These are phyloP conservation scores for Proisotoma minuta DNA, from an alignment of 2,888 invertebrate species.

Conservation along the genomic window DNA sequence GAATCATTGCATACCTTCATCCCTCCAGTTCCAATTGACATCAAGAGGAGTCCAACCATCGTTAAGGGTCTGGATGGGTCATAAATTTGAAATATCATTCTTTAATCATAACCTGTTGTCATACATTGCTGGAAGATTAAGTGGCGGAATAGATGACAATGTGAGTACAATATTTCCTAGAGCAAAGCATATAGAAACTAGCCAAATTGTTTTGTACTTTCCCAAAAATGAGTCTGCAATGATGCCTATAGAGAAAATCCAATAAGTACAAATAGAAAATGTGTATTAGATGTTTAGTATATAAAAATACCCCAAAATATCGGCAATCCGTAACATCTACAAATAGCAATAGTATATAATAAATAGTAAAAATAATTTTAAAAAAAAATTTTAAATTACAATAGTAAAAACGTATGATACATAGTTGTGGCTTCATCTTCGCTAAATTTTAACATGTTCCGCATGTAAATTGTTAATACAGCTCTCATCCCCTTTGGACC, in stretches of 20 bases:
- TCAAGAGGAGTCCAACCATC: conserved; percentile 56
- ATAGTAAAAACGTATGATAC: conserved; percentile 83
- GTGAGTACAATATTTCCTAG: conserved; percentile 37
- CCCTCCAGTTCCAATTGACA: conserved; percentile 87
- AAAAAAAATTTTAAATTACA: too few species aligned
- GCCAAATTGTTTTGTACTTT: conserved; percentile 57
- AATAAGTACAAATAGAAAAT: too few species aligned
- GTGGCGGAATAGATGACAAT: conserved; percentile 29
- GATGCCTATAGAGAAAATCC: too few species aligned
- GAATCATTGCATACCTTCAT: conserved; percentile 85
- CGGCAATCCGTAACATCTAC: too few species aligned
- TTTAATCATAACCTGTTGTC: background rate
- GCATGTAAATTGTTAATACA: conserved; percentile 84
- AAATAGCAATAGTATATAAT: too few species aligned
- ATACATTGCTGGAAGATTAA: conserved; percentile 40
- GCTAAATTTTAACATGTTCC: conserved; percentile 67
- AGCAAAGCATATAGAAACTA: conserved; percentile 38
- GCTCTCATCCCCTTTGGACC: too few species aligned
- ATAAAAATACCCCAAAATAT: too few species aligned
- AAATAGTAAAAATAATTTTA: too few species aligned
- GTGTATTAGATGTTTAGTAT: too few species aligned
- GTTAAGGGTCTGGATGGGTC: background rate
- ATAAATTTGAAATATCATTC: background rate
- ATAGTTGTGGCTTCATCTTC: conserved; percentile 75
- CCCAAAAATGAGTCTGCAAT: conserved; percentile 89